Evolutionary conservation across 2,113 vertebrate genomes (phyloP).

Genomic region (Redunca redunca): DNA sequence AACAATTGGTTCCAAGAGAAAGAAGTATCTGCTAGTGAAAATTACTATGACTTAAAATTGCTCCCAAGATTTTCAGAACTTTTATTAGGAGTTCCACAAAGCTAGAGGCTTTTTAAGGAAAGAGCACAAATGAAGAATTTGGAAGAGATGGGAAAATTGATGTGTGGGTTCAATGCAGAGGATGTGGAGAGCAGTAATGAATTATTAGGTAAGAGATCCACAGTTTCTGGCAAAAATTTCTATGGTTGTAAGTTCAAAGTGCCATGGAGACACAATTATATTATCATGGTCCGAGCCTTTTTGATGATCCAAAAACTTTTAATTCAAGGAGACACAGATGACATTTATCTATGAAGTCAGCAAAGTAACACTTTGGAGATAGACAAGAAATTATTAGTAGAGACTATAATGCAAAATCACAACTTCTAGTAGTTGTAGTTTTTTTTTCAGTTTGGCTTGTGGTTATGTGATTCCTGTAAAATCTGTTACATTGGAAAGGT

Average conservation of each 20-base stretch:
- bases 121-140: not conserved
- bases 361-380: not conserved
- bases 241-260: not conserved
- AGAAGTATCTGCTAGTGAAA: slow-evolving; percentile 11
- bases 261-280: not conserved
- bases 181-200: not conserved
- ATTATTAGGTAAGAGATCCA: not conserved
- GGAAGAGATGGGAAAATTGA: not conserved
- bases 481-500: not conserved
- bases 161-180: not conserved
- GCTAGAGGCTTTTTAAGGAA: slow-evolving; percentile 13
- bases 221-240: not conserved
- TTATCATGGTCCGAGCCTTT: not conserved
- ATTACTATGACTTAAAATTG: not conserved
- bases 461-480: not conserved
- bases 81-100: not conserved
- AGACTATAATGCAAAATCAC: not conserved
- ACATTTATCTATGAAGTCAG: not conserved
- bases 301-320: not conserved
- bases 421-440: not conserved
- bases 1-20: not conserved
- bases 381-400: not conserved
- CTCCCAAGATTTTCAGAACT: not conserved
- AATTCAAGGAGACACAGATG: not conserved
- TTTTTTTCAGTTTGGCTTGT: not conserved